These are phyloP conservation scores for Spatulosminthurus flaviceps DNA, from an alignment of 2,888 invertebrate genomes.

Conservation along the genomic window DNA sequence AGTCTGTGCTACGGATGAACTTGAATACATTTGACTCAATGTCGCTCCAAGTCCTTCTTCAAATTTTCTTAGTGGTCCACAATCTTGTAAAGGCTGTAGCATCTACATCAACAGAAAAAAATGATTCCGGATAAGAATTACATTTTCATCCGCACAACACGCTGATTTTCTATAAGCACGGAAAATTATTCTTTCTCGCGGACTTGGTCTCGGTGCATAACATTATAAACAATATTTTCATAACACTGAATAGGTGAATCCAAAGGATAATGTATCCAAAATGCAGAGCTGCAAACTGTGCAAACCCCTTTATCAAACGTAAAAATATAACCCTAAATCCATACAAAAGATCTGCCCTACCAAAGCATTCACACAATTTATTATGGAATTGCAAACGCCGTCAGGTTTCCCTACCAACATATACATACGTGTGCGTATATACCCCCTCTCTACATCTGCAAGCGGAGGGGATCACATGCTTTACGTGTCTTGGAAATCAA, in stretches of 20 bases:
- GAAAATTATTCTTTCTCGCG: no score
- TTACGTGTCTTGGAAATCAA: conserved; percentile 22
- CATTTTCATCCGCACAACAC: background rate
- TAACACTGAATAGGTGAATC: no score
- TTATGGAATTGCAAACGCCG: no score
- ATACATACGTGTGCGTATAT: background rate
- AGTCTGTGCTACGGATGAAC: conserved; percentile 41
- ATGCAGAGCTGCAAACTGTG: no score
- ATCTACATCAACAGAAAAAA: conserved; percentile 31
- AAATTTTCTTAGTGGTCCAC: conserved; percentile 56
- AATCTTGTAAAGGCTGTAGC: conserved; percentile 39
- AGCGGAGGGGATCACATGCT: conserved; percentile 15
- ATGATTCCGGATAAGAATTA: background rate
- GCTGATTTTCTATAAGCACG: no score
- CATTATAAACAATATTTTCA: no score
- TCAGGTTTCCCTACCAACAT: background rate
- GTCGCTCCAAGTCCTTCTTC: conserved; percentile 63
- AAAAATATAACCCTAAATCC: no score
- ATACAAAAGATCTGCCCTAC: no score
- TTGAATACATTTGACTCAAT: conserved; percentile 61
- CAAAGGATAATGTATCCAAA: no score
- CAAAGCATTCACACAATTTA: no score
- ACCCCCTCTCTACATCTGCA: background rate
- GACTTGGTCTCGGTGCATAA: no score
- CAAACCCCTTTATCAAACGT: no score